Evolutionary conservation across 2,888 invertebrate genomes (phyloP), one percentile per base, ranked within the genome.

Genomic region (Pandemis heparana): DNA sequence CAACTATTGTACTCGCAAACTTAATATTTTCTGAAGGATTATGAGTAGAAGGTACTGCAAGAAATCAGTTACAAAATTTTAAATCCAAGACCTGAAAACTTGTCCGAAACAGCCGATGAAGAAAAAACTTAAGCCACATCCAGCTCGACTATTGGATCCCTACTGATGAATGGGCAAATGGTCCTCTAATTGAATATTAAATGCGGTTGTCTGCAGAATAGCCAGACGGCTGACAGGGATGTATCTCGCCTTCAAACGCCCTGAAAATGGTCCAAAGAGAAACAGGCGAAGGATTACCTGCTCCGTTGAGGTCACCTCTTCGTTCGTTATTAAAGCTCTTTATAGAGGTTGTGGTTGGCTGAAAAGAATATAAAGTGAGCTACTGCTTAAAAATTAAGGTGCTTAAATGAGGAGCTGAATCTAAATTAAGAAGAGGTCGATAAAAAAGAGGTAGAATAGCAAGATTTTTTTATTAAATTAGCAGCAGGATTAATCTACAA

Each of bases 141-240:
- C 32, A 72, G 67, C 16, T 38, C 6, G 6, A 53, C 43, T 56
- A 23, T 61, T 51, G 16, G 56, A 69, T 60, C 23, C 48, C 39
- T 75, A 72, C 84, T 88, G 88, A 89, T 85, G 85, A 88, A 89
- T 88, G 87, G 83, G 79, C 85, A 84, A 89, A 88, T 85, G 83
- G 83, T 79, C 82, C 85, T 70, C 85, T 89, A 89, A 90, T 89
- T 90, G 89, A 90, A 90, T 89, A 89, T 90, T 90, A 88, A 89
- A 89, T 84, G 87, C 75, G 85, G 80, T 83, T 83, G 86, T 83
- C 86, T 84, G 79, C 85, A 78, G 76, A 75, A 64, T 69, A 43
- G 74, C 76, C 78, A 79, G 81, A 76, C 83, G 78, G 79, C 77
- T 88, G 87, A 88, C 88, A 85, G 82, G 85, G 86, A 85, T 84